Conservation (phyloP, 2,888 invertebrate species). For the Tachina lurida region DNA sequence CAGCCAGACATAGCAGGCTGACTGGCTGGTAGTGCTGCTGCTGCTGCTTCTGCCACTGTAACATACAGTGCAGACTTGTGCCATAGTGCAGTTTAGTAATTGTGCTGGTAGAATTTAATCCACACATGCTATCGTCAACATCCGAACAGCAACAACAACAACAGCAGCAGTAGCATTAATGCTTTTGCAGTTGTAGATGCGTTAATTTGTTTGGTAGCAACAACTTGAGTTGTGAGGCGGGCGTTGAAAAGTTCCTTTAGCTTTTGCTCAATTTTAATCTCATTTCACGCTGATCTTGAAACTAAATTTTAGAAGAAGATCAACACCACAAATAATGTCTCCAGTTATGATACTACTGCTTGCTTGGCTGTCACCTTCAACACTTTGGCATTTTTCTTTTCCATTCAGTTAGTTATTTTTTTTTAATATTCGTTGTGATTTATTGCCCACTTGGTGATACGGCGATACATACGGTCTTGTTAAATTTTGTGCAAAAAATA, state of each 20-base stretch:
- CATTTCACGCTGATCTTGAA: slow-evolving; percentile 82
- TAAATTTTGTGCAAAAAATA: background rate
- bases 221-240: slow-evolving; percentile 45
- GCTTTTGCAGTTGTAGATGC: slow-evolving; percentile 45
- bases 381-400: slow-evolving; percentile 1
- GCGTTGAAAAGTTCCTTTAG: slow-evolving; percentile 73
- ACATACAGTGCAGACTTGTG: slow-evolving; percentile 57
- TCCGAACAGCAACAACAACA: background rate
- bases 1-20: slow-evolving; percentile 42
- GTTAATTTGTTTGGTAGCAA: slow-evolving; percentile 70
- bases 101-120: slow-evolving; percentile 35
- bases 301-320: slow-evolving; percentile 63
- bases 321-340: slow-evolving; percentile 58
- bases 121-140: slow-evolving; percentile 60
- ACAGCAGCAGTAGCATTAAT: slow-evolving; percentile 33
- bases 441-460: slow-evolving; percentile 24
- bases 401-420: background rate
- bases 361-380: slow-evolving; percentile 49
- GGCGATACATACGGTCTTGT: slow-evolving; percentile 15
- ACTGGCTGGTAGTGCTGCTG: slow-evolving; percentile 28
- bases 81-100: slow-evolving; percentile 45
- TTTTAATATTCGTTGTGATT: slow-evolving; percentile 34
- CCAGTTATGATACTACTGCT: slow-evolving; percentile 49
- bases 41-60: background rate
- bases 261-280: slow-evolving; percentile 79